Evolutionary conservation across 2,113 vertebrate genomes (phyloP), one percentile per base, ranked within the genome.

Genomic region (Nicator chloris): DNA sequence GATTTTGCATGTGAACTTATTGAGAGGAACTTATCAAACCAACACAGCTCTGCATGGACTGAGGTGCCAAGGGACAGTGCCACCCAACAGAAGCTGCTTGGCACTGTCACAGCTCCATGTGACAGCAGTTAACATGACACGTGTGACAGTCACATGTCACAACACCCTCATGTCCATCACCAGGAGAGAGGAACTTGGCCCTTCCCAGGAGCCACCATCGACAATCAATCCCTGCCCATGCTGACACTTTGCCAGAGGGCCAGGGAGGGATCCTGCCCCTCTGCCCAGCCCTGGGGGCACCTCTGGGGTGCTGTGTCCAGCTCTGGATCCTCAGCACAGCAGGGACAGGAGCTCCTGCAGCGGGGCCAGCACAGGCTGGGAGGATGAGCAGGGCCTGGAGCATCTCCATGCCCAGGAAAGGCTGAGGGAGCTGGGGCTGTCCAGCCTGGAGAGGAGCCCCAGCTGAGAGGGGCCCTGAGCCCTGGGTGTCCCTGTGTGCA

Each of bases 211-310:
- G 33, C 68, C 57, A 35, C 24, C 24, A 45, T 5, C 11, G 0
- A 31, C 14, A 44, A 10, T 4, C 0, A 0, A 49, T 13, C 22
- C 39, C 15, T 75, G 19, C 21, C 35, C 2, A 0, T 10, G 64
- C 20, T 71, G 49, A 49, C n/a, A n/a, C 20, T 22, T 30, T 12
- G 11, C 26, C 66, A 49, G 24, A 17, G 8, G 49, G 11, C 18
- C 85, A 49, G 35, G 66, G 35, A 71, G 31, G 3, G 50, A 27
- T 56, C 50, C 76, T 80, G 65, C 11, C 50, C 59, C 82, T 54
- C 4, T 72, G 70, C 15, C 35, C 69, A 28, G 59, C 40, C 49
- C n/a, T 17, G 28, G 35, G 4, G 42, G 15, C 82, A 40, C 15
- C 50, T 75, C 51, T 66, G 70, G 10, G 5, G 11, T 31, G 53